Conservation (phyloP, 2,113 vertebrate species). For the Sceloporus tristichus region DNA sequence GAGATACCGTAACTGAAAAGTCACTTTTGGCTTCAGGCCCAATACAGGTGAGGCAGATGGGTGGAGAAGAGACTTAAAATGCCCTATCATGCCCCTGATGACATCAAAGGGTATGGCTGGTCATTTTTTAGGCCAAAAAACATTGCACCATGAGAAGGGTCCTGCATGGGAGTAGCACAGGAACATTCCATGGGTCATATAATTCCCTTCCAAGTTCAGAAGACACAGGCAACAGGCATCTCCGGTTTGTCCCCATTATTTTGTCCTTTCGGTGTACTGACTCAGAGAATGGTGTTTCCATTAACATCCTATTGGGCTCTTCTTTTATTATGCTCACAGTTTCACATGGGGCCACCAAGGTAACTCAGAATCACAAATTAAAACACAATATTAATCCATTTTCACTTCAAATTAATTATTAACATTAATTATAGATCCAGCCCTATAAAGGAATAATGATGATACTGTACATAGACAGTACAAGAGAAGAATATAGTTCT, state of each 20-base stretch:
- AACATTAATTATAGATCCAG: accelerated
- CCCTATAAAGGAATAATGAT: background rate
- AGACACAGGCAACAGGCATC: background rate
- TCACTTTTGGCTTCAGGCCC: no score
- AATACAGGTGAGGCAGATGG: no score
- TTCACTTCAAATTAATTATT: background rate
- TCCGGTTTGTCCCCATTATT: background rate
- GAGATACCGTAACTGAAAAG: no score
- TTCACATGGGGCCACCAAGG: background rate
- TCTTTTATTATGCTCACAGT: background rate
- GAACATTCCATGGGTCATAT: no score
- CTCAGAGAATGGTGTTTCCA: background rate
- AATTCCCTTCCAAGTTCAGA: no score
- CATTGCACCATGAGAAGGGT: no score
- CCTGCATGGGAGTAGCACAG: no score
- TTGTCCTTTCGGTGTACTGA: background rate
- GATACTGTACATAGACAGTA: constrained; percentile 27
- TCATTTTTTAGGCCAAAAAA: no score
- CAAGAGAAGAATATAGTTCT: background rate
- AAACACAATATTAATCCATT: background rate
- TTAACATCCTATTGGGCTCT: no score
- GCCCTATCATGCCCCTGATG: no score
- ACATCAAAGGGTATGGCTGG: no score
- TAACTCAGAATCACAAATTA: background rate
- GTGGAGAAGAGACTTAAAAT: no score